Conservation (phyloP, 2,888 invertebrate species). For the Thymelicus sylvestris region DNA sequence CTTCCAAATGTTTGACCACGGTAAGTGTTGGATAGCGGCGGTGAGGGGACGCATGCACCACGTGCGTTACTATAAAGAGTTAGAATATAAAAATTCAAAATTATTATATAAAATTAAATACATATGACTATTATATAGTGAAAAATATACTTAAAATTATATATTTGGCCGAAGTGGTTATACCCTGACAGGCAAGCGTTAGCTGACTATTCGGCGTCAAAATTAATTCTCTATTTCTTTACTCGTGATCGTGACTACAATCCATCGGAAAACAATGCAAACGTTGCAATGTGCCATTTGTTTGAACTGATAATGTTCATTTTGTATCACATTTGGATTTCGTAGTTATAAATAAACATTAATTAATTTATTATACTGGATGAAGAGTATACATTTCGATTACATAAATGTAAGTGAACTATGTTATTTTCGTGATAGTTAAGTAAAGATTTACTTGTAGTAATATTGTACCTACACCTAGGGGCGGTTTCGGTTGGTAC, state of each 20-base stretch:
- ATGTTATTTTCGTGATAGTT: conserved; percentile 81
- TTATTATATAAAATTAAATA: conserved; percentile 84
- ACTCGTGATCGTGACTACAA: conserved; percentile 53
- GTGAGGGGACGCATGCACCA: conserved; percentile 60
- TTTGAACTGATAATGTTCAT: conserved; percentile 69
- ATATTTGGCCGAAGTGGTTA: conserved; percentile 86
- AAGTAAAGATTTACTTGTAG: conserved; percentile 72
- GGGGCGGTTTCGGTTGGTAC: conserved; percentile 73
- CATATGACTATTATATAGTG: conserved; percentile 84
- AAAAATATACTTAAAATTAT: conserved; percentile 82
- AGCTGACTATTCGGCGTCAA: conserved; percentile 79
- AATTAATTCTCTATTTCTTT: conserved; percentile 72
- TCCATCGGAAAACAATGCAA: conserved; percentile 75
- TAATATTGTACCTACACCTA: conserved; percentile 64
- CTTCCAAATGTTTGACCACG: conserved; percentile 89
- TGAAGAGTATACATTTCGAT: conserved; percentile 70
- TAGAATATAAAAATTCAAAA: conserved; percentile 84
- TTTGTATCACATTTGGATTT: conserved; percentile 55
- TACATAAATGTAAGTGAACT: conserved; percentile 72
- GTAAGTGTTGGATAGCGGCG: conserved; percentile 86
- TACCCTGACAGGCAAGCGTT: conserved; percentile 90
- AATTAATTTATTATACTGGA: conserved; percentile 60
- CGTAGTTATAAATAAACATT: conserved; percentile 55
- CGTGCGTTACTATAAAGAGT: conserved; percentile 79
- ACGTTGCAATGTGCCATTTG: conserved; percentile 81